Evolutionary conservation across 2,888 invertebrate species (phyloP), one percentile per base, ranked within the genome.

Genomic region (Mechanitis messenoides): DNA sequence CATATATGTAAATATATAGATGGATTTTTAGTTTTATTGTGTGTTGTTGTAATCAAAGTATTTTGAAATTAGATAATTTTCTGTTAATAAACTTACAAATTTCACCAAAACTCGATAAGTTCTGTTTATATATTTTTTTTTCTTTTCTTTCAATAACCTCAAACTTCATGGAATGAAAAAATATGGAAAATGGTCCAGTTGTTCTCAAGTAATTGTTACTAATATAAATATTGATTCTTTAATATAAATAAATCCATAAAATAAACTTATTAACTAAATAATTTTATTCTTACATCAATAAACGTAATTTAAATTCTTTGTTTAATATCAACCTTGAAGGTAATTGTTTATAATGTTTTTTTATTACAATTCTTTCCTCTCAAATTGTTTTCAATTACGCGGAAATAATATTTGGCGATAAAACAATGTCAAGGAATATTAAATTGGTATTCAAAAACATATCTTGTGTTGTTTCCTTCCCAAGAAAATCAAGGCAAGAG

Each of bases 351-450:
- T 33, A 33, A 11, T 38, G n/a, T 35, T 33, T 50, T 35, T 12
- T 33, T 53, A 53, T 58, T 50, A 12, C n/a, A 4, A 45, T 56
- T 66, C 66, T 65, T 65, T 68, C 63, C 67, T 65, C 63, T 59
- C 57, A 56, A 62, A 70, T 61, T 61, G 46, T 35, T 46, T 53
- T 45, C 46, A 53, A 53, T 53, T 33, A 56, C 46, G 54, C 61
- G 67, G 65, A 67, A 67, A 59, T 61, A 38, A 28, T 35, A 47
- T 53, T 60, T 55, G 53, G 45, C 31, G 28, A 45, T 50, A 67
- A 75, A 81, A 80, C 74, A 80, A 78, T 80, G 82, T 78, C 83
- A 82, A 80, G 81, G 81, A 31, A 46, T 42, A 59, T 50, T 62
- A 67, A 74, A 73, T 83, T 74, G 73, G 78, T 80, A 81, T 81